These are phyloP conservation scores for Mionectes olivaceus DNA, from an alignment of 2,797 vertebrate species.

Conservation along the genomic window DNA sequence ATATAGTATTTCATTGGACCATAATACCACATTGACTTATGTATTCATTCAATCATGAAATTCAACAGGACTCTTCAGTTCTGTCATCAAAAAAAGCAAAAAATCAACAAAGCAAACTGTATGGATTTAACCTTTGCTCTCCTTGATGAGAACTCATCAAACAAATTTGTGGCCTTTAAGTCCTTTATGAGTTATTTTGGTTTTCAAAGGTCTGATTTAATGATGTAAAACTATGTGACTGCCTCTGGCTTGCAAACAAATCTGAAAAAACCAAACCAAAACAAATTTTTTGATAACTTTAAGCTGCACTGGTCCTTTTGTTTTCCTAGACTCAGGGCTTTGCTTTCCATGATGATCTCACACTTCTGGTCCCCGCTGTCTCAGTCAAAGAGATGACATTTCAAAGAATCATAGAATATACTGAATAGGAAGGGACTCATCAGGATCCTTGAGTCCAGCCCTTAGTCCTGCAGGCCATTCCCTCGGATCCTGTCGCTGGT, in stretches of 20 bases:
- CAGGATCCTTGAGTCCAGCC: neutral
- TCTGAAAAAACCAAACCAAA: neutral
- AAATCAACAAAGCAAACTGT: neutral
- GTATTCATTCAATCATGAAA: slow-evolving; percentile 42
- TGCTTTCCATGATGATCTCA: neutral
- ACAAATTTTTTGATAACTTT: neutral
- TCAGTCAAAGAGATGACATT: neutral
- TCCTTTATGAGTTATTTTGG: neutral
- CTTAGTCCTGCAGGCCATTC: neutral
- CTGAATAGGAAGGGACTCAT: neutral
- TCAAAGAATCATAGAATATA: neutral
- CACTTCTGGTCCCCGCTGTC: neutral
- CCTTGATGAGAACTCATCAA: slow-evolving; percentile 18
- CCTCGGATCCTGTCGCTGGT: neutral
- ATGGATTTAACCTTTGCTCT: slow-evolving; percentile 9
- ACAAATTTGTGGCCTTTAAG: slow-evolving; percentile 12
- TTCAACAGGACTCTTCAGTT: slow-evolving; percentile 42
- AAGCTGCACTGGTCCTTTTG: neutral
- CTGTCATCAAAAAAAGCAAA: slow-evolving; percentile 25
- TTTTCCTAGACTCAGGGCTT: neutral
- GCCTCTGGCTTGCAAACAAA: neutral
- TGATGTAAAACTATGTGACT: slow-evolving; percentile 2
- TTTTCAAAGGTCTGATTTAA: slow-evolving; percentile 18
- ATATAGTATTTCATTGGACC: slow-evolving; percentile 31
- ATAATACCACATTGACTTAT: slow-evolving; percentile 28